Base-by-base conservation (phyloP, 2,888 invertebrate species). In the Coronaproctus castanopsis region DNA sequence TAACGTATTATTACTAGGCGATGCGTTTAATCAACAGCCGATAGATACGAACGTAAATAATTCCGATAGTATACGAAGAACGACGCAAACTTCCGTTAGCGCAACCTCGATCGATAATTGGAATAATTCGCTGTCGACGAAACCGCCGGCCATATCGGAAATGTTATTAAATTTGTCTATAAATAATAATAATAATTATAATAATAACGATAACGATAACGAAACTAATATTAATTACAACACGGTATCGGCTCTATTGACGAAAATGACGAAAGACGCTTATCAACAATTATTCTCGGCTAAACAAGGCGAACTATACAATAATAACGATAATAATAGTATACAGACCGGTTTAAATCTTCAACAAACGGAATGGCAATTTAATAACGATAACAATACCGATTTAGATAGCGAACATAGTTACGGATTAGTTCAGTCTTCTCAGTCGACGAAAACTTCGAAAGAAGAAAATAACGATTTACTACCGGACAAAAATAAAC, bases 231-330 rank as follows among this genome's bases (percentile, higher is more conserved):
- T 36, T 8, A 5, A 14, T 14, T 36, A 36, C 36, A 36, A 36
- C 36, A 1, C 63, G 65, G 70, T 76, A 55, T 74, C 80, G 3
- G 76, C 77, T 21, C 72, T 85, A 20, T 73, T 87, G 14, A 86
- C 85, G 36, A 74, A 76, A 59, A 77, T 79, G 65, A 83, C 83
- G 0, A 76, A 80, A n/a, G 77, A 79, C 64, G 80, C 81, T 58
- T 83, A 82, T 61, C 70, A 73, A 1, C 72, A 73, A 21, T 65
- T 77, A 20, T 77, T 77, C 18, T 61, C 57, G 36, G 60, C 64
- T 19, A 59, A 63, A 3, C 50, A 61, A 1, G 55, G 52, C 19
- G 53, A 59, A 10, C 55, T 56, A 5, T 19, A 59, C 3, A 49
- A 24, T 22, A 1, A 2, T 22, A 2, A 21, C 49, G 1, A 2